Evolutionary conservation across 2,113 vertebrate genomes (phyloP), one percentile per base, ranked within the genome.

Genomic region (Hippotragus niger): DNA sequence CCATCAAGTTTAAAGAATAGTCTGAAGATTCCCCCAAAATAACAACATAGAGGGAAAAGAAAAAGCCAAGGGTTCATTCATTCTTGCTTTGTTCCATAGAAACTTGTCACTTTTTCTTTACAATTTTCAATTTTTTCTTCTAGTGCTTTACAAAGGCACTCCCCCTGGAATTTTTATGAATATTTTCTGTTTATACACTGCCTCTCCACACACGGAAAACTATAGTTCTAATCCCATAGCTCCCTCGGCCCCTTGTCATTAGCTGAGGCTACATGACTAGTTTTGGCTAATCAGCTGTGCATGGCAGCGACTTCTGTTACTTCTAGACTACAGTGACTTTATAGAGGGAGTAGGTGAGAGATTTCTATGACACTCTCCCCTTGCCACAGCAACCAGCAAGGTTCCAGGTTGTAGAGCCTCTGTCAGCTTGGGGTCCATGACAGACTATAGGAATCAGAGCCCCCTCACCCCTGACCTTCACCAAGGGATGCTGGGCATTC

Each of bases 101-200:
- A 60, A 84, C 16, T 55, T 88, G 13, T 83, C 29, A 80, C 25
- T 91, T 95, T 92, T 88, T 95, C 88, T 84, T 92, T n/a, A 55
- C 14, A 36, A 90, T 40, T 96, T 96, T 81, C 45, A 33, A 50
- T 57, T 88, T 92, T 80, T 90, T 33, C 6, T 53, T 87, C 78
- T 78, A 57, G 21, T 87, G n/a, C 36, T 92, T 90, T 84, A 76
- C 45, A 76, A 90, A 94, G 11, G 12, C 31, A 91, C 88, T 50
- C 64, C 15, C 21, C 57, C 27, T 74, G 88, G 43, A 95, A 89
- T 91, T 97, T 10, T 80, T 87, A 57, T 31, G 40, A 93, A 43
- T 87, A 83, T 93, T 91, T 97, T 96, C 36, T 80, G n/a, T 96
- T 43, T n/a, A 64, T 74, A 85, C 21, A 83, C 13, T 60, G 64